Percentiles rank a stretch among this genome's conserved stretches.
Evolutionary conservation across 2,113 vertebrate genomes (phyloP).

Genomic region (Sturnus vulgaris): DNA sequence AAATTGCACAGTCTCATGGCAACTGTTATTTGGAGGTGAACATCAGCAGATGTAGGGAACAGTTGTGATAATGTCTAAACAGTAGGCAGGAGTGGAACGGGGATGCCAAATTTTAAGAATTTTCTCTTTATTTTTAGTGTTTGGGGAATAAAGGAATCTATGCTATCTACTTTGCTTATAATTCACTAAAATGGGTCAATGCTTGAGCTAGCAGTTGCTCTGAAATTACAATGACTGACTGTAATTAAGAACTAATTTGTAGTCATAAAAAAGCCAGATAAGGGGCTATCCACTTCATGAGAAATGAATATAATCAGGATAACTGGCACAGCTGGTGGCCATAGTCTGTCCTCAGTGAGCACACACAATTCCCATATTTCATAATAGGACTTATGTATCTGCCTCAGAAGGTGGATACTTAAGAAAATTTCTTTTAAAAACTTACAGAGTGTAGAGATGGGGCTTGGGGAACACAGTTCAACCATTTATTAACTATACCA

Average conservation of each 20-base stretch:
- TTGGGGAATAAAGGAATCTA: conserved; percentile 34
- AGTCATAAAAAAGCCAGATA: conserved; percentile 65
- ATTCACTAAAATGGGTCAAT: conserved; percentile 63
- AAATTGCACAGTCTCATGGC: neutral
- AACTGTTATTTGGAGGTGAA: neutral
- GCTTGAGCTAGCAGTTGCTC: conserved; percentile 56
- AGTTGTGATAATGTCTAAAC: neutral
- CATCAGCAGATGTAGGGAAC: neutral
- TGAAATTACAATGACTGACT: conserved; percentile 58
- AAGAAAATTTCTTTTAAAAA: conserved; percentile 23
- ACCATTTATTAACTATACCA: neutral
- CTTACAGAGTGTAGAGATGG: neutral
- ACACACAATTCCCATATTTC: conserved; percentile 28
- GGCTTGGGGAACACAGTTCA: neutral
- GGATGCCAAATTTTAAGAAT: neutral
- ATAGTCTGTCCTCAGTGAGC: neutral
- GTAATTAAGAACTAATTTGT: conserved; percentile 69
- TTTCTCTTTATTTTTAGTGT: neutral
- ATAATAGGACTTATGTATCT: neutral
- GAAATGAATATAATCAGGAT: conserved; percentile 57
- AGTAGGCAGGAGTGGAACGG: neutral
- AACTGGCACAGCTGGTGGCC: conserved; percentile 59
- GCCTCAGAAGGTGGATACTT: conserved; percentile 21
- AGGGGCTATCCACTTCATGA: conserved; percentile 53
- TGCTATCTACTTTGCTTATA: conserved; percentile 18